Conservation (phyloP, 2,113 vertebrate genomes). For the Echinops telfairi region DNA sequence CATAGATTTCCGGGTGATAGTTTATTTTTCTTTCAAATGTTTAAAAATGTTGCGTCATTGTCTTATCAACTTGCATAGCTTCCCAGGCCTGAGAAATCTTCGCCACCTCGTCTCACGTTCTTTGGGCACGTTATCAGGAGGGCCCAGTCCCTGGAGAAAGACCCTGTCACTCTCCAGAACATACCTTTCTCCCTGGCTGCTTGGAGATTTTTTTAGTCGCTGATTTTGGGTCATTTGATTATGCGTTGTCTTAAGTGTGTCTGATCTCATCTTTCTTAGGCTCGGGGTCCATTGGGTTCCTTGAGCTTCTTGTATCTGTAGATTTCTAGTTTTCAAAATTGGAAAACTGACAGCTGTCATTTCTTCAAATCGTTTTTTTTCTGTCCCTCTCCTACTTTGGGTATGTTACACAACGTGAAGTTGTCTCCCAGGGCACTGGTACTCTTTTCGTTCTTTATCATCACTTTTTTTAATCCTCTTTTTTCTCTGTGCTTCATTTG, state of each 20-base stretch:
- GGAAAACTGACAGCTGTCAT: neutral
- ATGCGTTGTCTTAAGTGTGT: neutral
- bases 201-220: slow-evolving; percentile 17
- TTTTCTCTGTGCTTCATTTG: neutral
- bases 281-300: neutral
- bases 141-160: too few species aligned
- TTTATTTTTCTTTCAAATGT: slow-evolving; percentile 4
- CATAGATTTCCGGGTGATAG: slow-evolving; percentile 33
- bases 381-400: too few species aligned
- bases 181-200: neutral
- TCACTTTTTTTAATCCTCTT: neutral
- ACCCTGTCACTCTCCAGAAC: neutral
- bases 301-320: slow-evolving; percentile 43
- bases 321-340: slow-evolving; percentile 52
- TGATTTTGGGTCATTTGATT: slow-evolving; percentile 41
- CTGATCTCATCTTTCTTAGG: slow-evolving; percentile 15
- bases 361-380: slow-evolving; percentile 42
- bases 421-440: neutral
- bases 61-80: slow-evolving; percentile 28
- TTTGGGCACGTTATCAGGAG: neutral
- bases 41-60: neutral
- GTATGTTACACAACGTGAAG: neutral
- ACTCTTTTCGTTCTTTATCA: neutral
- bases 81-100: slow-evolving; percentile 14
- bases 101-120: neutral